Evolutionary conservation across 1,140 invertebrate species (phyloP).

Genomic region (Dolichoris vasculosae): DNA sequence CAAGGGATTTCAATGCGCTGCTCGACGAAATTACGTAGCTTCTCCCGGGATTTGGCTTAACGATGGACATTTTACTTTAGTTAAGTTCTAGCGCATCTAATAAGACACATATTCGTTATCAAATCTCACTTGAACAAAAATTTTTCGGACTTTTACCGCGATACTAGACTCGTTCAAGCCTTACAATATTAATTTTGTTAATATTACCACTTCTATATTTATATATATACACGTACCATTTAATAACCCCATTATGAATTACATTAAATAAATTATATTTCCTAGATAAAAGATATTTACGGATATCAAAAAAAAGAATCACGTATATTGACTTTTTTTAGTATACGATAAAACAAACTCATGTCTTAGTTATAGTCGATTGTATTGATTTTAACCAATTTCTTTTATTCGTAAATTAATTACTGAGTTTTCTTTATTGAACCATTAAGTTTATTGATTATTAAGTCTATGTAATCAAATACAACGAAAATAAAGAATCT

Average conservation of each 20-base stretch:
- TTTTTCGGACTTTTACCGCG: not conserved
- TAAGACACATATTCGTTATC: too few species aligned
- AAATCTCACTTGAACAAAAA: not conserved
- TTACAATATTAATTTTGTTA: not conserved
- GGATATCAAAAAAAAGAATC: not conserved
- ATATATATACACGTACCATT: not conserved
- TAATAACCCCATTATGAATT: not conserved
- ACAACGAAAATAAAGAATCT: too few species aligned
- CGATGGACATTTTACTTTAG: not conserved
- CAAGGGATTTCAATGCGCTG: not conserved
- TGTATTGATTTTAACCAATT: too few species aligned
- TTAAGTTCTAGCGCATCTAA: not conserved
- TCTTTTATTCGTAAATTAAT: too few species aligned
- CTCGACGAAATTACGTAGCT: not conserved
- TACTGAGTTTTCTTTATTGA: too few species aligned
- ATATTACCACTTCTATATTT: not conserved
- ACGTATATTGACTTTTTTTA: not conserved
- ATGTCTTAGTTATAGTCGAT: too few species aligned
- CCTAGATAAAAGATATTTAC: not conserved
- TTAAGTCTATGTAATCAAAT: too few species aligned
- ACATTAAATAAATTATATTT: not conserved
- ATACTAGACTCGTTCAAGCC: not conserved
- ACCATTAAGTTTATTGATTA: too few species aligned
- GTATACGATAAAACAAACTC: too few species aligned
- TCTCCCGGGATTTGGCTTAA: not conserved